Evolutionary conservation across 2,888 invertebrate genomes (phyloP).

Genomic region (Rhaphigaster nebulosa): DNA sequence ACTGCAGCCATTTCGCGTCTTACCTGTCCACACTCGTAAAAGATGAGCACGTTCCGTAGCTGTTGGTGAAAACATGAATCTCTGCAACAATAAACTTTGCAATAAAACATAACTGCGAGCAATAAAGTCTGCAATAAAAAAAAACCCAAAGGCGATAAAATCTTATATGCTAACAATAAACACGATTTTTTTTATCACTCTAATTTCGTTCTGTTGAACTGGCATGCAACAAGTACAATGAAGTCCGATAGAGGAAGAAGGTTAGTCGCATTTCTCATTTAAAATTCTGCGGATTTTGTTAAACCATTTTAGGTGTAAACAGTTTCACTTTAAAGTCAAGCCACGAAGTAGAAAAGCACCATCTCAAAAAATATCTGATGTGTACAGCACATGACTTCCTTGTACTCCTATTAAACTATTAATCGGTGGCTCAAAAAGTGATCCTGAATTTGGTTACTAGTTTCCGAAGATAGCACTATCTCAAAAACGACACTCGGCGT

Average conservation of each 20-base stretch:
- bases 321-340: too few relatives aligned
- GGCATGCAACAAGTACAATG: background rate
- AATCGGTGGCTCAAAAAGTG: too few relatives aligned
- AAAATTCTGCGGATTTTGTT: too few relatives aligned
- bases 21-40: background rate
- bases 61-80: background rate
- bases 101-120: background rate
- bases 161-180: background rate
- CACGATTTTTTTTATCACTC: background rate
- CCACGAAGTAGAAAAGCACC: too few relatives aligned
- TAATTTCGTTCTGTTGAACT: background rate
- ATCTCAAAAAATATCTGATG: too few relatives aligned
- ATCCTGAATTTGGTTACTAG: too few relatives aligned
- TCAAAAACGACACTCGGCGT: too few relatives aligned
- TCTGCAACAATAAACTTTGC: background rate
- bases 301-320: too few relatives aligned
- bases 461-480: too few relatives aligned
- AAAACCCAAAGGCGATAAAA: background rate
- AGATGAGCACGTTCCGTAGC: background rate
- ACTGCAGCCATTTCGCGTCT: background rate
- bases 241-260: background rate
- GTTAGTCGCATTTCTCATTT: too few relatives aligned
- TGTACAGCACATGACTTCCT: too few relatives aligned
- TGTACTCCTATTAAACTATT: too few relatives aligned
- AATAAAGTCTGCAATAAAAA: background rate